Evolutionary conservation across 1,140 invertebrate genomes (phyloP), one percentile per base, ranked within the genome.

Genomic region (Pseudomyrmex pallidus): DNA sequence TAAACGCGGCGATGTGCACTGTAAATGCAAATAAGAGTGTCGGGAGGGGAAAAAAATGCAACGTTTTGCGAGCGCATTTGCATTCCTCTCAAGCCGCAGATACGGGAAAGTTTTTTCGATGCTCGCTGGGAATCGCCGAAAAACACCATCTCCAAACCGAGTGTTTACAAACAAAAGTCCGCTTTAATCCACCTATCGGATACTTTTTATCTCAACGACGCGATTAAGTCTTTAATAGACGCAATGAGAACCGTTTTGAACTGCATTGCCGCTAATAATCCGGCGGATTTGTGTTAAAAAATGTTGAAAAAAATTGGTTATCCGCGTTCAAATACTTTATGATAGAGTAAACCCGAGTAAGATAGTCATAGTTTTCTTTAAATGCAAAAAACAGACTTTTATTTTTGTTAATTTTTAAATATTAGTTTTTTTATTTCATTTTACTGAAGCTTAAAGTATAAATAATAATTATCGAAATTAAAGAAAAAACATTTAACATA

Each of bases 21-120:
- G 76, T 80, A 80, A 80, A 72, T 80, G 66, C 76, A 80, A 72
- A 80, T 72, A 80, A 80, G 76, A 72, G 61, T 15, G 66, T 25
- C 35, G 35, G 15, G 15, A 1, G 25, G 25, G 22, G 22, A 25
- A 2, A 72, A 80, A 78, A 80, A 70, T 59, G 44, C 52, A 59
- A 15, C 50, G 17, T 12, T 8, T 80, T 22, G 54, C 20, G 22
- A 59, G 48, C n/a, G 3, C 5, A 72, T 80, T 80, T 80, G 54
- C 76, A 80, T 72, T 59, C 22, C 46, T 25, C 54, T 57, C 13
- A 25, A 67, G 35, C 44, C 15, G 64, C 76, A 48, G 35, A 80
- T 48, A 50, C 7, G 54, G n/a, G 20, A 48, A 50, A 50, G 20
- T 35, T 59, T 70, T 78, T 17, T 17, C 5, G 22, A 8, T 56